Percentiles rank a stretch among this genome's conserved stretches.
These are phyloP conservation scores for Ichneumon xanthorius DNA, from an alignment of 2,888 invertebrate species.

Conservation along the genomic window DNA sequence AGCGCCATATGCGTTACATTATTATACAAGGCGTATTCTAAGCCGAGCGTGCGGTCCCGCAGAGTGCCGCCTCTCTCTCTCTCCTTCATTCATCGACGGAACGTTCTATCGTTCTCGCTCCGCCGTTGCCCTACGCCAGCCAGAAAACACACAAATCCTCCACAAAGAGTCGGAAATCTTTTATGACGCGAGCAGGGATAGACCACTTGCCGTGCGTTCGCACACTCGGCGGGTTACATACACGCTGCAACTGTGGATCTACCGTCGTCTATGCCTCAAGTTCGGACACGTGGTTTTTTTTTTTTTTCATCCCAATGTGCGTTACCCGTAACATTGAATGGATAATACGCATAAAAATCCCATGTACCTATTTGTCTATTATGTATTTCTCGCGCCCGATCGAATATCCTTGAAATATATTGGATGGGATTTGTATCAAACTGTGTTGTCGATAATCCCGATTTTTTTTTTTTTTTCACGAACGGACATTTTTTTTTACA, in stretches of 20 bases:
- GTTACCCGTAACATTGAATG: slow-evolving; percentile 56
- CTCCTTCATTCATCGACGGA: slow-evolving; percentile 38
- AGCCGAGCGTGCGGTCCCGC: slow-evolving; percentile 70
- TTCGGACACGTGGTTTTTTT: slow-evolving; percentile 70
- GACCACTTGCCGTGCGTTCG: slow-evolving; percentile 83
- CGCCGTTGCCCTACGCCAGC: slow-evolving; percentile 65
- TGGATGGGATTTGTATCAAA: background rate
- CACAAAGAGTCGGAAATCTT: slow-evolving; percentile 83
- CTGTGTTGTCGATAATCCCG: slow-evolving; percentile 46
- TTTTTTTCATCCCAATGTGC: slow-evolving; percentile 47
- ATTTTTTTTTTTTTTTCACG: background rate
- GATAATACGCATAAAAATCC: slow-evolving; percentile 22
- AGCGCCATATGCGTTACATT: slow-evolving; percentile 84
- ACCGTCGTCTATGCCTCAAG: background rate
- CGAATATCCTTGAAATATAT: slow-evolving; percentile 38
- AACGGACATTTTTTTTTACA: background rate
- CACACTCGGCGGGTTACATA: slow-evolving; percentile 75
- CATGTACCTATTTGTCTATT: slow-evolving; percentile 31
- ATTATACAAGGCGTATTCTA: slow-evolving; percentile 80
- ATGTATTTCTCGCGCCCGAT: slow-evolving; percentile 48
- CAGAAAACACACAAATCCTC: slow-evolving; percentile 72
- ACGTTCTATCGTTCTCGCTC: slow-evolving; percentile 54
- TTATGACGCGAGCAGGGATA: slow-evolving; percentile 73
- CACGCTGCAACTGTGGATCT: slow-evolving; percentile 20
- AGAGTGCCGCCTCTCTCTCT: slow-evolving; percentile 47